Conservation (phyloP, 2,888 invertebrate genomes). For the Ectropis crepuscularia region DNA sequence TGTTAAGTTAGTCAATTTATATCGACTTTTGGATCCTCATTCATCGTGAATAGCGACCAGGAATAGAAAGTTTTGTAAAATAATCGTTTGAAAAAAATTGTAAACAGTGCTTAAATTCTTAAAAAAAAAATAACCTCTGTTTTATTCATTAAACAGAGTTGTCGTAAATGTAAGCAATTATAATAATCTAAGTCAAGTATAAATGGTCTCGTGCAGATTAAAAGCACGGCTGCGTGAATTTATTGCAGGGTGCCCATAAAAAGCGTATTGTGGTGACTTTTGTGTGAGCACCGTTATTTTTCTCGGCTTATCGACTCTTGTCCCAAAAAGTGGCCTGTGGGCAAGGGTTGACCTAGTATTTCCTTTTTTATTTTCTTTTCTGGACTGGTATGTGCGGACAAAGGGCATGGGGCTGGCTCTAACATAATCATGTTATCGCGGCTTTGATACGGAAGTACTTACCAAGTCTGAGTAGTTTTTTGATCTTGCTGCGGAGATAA, state of each 20-base stretch:
- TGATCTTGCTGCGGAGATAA: background rate
- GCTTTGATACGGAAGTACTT: conserved; percentile 25
- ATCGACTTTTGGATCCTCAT: no score
- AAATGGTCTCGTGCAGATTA: conserved; percentile 17
- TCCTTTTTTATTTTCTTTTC: conserved; percentile 39
- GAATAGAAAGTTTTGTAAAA: no score
- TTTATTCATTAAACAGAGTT: background rate
- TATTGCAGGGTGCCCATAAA: conserved; percentile 25
- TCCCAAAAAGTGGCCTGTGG: conserved; percentile 47
- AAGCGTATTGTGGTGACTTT: conserved; percentile 31
- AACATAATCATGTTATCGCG: conserved; percentile 38
- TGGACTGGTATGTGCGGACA: conserved; percentile 47
- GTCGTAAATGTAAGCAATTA: conserved; percentile 1
- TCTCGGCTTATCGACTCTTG: conserved; percentile 47
- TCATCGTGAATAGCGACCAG: no score
- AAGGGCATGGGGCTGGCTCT: conserved; percentile 40
- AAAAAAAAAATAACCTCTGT: no score
- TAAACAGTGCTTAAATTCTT: no score
- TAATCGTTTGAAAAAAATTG: no score
- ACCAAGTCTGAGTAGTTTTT: conserved; percentile 2
- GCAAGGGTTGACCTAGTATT: conserved; percentile 47
- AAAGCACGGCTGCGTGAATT: conserved; percentile 11
- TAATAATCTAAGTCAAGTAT: conserved; percentile 10
- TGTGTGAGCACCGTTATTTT: conserved; percentile 44
- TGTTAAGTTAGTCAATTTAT: no score